Evolutionary conservation across 2,888 invertebrate species (phyloP).

Genomic region (Notodonta ziczac): DNA sequence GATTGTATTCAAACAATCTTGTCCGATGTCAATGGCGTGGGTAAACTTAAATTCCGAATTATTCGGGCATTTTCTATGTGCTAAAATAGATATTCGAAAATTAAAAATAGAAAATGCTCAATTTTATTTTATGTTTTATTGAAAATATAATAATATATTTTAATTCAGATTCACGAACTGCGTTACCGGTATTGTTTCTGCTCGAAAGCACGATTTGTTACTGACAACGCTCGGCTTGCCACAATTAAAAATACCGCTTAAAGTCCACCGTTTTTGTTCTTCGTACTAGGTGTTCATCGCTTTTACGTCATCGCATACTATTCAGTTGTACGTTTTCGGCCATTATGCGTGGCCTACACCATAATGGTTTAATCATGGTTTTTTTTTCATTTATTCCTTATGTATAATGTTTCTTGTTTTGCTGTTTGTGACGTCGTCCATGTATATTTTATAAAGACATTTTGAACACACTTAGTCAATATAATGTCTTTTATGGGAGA

Average conservation of each 20-base stretch:
- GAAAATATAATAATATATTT: conserved; percentile 2
- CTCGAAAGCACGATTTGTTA: conserved; percentile 46
- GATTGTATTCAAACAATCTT: too few relatives aligned
- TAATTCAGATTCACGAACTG: conserved; percentile 32
- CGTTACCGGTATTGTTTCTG: conserved; percentile 37
- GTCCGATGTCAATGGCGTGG: too few relatives aligned
- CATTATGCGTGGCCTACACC: too few relatives aligned
- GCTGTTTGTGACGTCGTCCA: conserved; percentile 30
- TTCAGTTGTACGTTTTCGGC: conserved; percentile 13
- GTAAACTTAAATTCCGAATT: too few relatives aligned
- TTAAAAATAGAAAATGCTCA: too few relatives aligned
- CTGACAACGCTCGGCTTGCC: conserved; percentile 46
- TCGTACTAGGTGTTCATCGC: conserved; percentile 41
- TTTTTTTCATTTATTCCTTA: conserved; percentile 17
- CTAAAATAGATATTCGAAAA: too few relatives aligned
- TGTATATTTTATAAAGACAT: conserved; percentile 19
- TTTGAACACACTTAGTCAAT: conserved; percentile 17
- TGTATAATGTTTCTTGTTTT: conserved; percentile 15
- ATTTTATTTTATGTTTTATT: not conserved
- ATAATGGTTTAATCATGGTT: conserved; percentile 27
- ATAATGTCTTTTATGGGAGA: too few relatives aligned
- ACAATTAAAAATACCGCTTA: conserved; percentile 40
- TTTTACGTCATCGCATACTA: conserved; percentile 28
- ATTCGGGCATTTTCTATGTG: too few relatives aligned
- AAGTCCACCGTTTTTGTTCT: conserved; percentile 23